Evolutionary conservation across 1,140 invertebrate genomes (phyloP).

Genomic region (Holotrichia oblita): DNA sequence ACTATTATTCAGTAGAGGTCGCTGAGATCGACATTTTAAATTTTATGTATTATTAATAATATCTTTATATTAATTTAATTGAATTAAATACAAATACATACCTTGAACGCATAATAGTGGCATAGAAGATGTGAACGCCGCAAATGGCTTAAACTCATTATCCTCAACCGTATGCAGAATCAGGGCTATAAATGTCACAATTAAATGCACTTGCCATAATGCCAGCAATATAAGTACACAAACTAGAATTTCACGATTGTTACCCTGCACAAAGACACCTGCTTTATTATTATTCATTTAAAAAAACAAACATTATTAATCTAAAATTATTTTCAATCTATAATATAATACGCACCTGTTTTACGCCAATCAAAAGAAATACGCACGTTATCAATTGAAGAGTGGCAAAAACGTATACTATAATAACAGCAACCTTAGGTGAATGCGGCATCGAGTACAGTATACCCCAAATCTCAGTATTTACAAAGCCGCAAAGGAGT

Average conservation of each 20-base stretch:
- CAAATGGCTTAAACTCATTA: not conserved
- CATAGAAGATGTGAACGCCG: not conserved
- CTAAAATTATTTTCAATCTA: no score
- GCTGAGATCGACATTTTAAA: no score
- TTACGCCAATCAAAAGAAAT: not conserved
- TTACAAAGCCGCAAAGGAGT: not conserved
- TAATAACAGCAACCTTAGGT: not conserved
- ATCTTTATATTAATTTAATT: no score
- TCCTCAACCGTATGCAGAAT: not conserved
- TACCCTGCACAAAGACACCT: no score
- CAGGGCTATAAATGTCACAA: not conserved
- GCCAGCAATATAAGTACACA: not conserved
- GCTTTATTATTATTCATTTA: no score
- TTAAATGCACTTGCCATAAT: slow-evolving; percentile 29
- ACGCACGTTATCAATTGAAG: not conserved
- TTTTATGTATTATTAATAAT: no score
- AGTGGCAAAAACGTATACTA: slow-evolving; percentile 20
- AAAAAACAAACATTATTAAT: no score
- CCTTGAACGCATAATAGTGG: slow-evolving; percentile 18
- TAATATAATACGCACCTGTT: no score
- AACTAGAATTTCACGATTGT: not conserved
- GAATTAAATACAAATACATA: no score
- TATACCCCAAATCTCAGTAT: not conserved
- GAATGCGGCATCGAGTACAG: not conserved
- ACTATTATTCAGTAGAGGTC: no score